phyloP scores from a whole-genome alignment of 1,140 invertebrate genomes.

The Orchesella cincta region DNA sequence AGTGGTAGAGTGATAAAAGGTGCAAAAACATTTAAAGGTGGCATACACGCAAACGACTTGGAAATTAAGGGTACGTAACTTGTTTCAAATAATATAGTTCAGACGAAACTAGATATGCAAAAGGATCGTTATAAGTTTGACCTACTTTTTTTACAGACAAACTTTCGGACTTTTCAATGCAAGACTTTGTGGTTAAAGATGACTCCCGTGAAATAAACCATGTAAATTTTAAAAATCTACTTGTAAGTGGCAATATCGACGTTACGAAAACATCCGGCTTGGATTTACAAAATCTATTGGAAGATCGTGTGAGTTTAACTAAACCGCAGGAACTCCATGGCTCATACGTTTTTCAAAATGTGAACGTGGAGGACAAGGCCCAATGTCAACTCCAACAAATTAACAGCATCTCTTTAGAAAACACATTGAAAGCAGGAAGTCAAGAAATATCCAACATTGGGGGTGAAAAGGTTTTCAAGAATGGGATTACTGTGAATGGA shows the following conservation, averaged over 20 bases:
- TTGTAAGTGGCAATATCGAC: not conserved
- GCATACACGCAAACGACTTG: not conserved
- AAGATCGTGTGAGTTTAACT: slow-evolving; percentile 1
- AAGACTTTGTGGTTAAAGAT: not conserved
- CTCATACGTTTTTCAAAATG: not conserved
- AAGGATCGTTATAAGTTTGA: not conserved
- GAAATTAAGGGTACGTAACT: not conserved
- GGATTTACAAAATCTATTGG: not conserved
- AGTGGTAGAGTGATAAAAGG: not conserved
- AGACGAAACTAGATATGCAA: too few relatives aligned
- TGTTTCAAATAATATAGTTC: not conserved
- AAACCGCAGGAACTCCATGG: not conserved
- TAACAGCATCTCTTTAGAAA: not conserved
- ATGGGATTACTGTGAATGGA: not conserved
- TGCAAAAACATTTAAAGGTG: not conserved
- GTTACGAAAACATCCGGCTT: not conserved
- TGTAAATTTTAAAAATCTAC: not conserved
- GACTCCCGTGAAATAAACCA: not conserved
- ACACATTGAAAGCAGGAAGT: not conserved
- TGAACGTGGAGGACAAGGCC: not conserved
- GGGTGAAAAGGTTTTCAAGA: not conserved
- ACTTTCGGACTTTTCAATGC: not conserved
- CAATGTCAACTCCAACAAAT: not conserved
- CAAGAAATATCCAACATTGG: not conserved
- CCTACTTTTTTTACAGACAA: not conserved